Evolutionary conservation across 2,797 vertebrate genomes (phyloP).

Genomic region (Helarctos malayanus): DNA sequence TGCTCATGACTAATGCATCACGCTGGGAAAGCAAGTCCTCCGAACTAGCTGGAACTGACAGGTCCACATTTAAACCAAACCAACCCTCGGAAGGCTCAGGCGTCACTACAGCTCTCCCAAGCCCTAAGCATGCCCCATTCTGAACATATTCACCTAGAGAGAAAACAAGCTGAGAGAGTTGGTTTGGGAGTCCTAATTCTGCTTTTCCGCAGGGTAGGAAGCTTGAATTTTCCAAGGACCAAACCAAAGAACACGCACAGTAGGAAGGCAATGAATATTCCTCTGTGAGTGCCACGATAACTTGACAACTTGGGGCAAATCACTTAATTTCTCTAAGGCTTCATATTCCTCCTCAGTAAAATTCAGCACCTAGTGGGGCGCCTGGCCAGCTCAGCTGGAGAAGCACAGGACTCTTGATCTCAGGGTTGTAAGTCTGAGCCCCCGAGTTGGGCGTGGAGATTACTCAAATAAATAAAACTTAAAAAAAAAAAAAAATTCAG

Average conservation of each 20-base stretch:
- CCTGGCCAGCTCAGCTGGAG: neutral
- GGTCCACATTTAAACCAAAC: conserved; percentile 61
- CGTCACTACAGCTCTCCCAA: neutral
- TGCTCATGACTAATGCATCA: conserved; percentile 72
- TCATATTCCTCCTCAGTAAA: neutral
- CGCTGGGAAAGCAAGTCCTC: conserved; percentile 18
- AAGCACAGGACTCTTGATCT: neutral
- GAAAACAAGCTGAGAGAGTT: neutral
- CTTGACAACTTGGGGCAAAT: neutral
- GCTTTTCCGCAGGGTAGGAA: neutral
- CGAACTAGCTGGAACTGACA: conserved; percentile 50
- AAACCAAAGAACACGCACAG: neutral
- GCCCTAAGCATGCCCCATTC: neutral
- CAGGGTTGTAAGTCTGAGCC: neutral
- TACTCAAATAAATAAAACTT: neutral
- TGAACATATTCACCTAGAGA: neutral
- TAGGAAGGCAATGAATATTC: accelerated
- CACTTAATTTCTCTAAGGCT: neutral
- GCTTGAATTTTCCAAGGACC: neutral
- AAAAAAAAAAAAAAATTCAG: neutral
- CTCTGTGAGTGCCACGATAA: neutral
- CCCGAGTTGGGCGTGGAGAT: neutral
- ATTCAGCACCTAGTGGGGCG: neutral
- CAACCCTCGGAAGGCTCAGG: neutral
- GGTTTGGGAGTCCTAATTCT: neutral